Evolutionary conservation across 1,140 invertebrate genomes (phyloP), one percentile per base, ranked within the genome.

Genomic region (Calosoma granatense): DNA sequence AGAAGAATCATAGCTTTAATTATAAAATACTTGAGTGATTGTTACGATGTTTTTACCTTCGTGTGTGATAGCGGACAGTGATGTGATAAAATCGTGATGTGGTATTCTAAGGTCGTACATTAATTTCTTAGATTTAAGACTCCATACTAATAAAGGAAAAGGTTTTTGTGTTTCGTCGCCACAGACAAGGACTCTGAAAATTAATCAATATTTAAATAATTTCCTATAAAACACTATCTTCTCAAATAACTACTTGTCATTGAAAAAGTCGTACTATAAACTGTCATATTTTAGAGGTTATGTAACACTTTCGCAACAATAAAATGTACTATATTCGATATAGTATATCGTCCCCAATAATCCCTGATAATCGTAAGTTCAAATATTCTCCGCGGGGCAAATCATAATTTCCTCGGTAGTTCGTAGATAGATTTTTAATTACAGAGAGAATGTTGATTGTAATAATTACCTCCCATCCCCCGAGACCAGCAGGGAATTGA

Each of bases 141-240:
- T 88, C 90, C 90, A 94, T 4, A 92, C 90, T 11, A 94, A 79
- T 59, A 94, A 74, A 0, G 90, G 90, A 70, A 91, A 93, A 3
- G 90, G 90, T 71, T 92, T 92, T 72, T 92, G 90, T 1, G 89
- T 92, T 74, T 92, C 90, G 71, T 94, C 90, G 2, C 90, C 90
- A 70, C 90, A 94, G 4, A 93, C 90, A 57, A 92, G 78, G 22
- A 92, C 82, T 65, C 82, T 88, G 71, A 52, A 61, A 41, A 54
- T 15, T 21, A 20, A 41, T 22, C 14, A 47, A 17, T 15, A 2
- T 56, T 56, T 43, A 36, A 23, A 57, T 30, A 55, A 12, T 53
- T n/a, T n/a, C n/a, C n/a, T n/a, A n/a, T n/a, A n/a, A n/a, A n/a
- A n/a, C n/a, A n/a, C n/a, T n/a, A n/a, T n/a, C n/a, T n/a, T n/a